Evolutionary conservation across 2,797 vertebrate genomes (phyloP).

Genomic region (Anguilla marmorata): DNA sequence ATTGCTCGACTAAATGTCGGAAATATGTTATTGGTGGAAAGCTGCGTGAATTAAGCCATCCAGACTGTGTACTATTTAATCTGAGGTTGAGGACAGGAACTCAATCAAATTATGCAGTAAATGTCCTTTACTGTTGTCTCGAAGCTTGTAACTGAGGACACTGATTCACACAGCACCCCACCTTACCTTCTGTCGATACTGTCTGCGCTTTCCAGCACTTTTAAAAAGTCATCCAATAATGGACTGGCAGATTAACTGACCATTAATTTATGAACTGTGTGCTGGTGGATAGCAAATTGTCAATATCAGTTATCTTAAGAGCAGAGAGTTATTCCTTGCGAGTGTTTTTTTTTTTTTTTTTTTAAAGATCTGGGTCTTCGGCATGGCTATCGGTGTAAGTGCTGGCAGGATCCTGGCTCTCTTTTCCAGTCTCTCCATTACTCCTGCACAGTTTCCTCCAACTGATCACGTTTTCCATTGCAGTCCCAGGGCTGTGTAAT

Average conservation of each 20-base stretch:
- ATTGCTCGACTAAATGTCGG: constrained; percentile 10
- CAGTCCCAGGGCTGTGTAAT: constrained; percentile 10
- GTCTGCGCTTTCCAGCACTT: not conserved
- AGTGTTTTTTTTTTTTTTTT: not conserved
- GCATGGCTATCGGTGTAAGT: not conserved
- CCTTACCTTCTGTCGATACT: not conserved
- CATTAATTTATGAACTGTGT: not conserved
- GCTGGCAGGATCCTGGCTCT: not conserved
- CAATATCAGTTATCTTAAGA: not conserved
- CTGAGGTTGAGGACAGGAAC: not conserved
- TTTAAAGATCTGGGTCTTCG: not conserved
- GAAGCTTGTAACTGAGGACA: not conserved
- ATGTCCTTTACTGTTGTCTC: not conserved
- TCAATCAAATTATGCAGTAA: not conserved
- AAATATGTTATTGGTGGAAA: constrained; percentile 5
- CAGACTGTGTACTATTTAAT: not conserved
- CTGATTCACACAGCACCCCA: not conserved
- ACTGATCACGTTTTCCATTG: constrained; percentile 18
- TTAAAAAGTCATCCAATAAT: not conserved
- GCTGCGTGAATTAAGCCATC: not conserved
- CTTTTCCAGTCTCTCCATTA: not conserved
- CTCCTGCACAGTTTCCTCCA: constrained; percentile 8
- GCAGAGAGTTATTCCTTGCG: not conserved
- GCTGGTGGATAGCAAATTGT: not conserved
- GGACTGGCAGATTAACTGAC: not conserved